Conservation (phyloP, 2,113 vertebrate species). For the Dicerorhinus sumatrensis region DNA sequence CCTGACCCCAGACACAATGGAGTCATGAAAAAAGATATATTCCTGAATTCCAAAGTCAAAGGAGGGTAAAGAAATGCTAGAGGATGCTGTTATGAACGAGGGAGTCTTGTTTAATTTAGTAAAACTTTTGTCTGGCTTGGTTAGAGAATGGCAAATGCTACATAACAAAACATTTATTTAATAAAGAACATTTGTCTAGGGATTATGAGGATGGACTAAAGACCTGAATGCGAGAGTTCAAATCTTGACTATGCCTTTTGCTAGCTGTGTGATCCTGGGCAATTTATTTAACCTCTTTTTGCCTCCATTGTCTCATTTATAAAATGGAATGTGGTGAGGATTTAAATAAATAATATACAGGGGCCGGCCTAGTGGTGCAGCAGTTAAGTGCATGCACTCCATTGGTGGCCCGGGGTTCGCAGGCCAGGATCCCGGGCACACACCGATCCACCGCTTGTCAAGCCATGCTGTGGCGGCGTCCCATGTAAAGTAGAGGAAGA, state of each 20-base stretch:
- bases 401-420: no score
- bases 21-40: not conserved
- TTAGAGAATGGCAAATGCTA: not conserved
- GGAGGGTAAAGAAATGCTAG: not conserved
- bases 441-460: no score
- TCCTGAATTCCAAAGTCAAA: slow-evolving; percentile 15
- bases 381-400: no score
- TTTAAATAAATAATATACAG: not conserved
- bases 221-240: not conserved
- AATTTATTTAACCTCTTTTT: not conserved
- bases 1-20: slow-evolving; percentile 1
- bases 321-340: not conserved
- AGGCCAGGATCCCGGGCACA: no score
- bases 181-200: not conserved
- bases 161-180: not conserved
- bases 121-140: not conserved
- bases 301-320: not conserved
- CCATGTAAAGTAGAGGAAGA: no score
- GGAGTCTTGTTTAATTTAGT: not conserved
- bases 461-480: no score
- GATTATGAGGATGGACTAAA: not conserved
- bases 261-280: not conserved
- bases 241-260: slow-evolving; percentile 15
- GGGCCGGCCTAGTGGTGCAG: no score
- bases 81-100: not conserved